These are phyloP conservation scores for Melanotaenia pygmaea DNA, from an alignment of 2,797 vertebrate species.

Conservation along the genomic window DNA sequence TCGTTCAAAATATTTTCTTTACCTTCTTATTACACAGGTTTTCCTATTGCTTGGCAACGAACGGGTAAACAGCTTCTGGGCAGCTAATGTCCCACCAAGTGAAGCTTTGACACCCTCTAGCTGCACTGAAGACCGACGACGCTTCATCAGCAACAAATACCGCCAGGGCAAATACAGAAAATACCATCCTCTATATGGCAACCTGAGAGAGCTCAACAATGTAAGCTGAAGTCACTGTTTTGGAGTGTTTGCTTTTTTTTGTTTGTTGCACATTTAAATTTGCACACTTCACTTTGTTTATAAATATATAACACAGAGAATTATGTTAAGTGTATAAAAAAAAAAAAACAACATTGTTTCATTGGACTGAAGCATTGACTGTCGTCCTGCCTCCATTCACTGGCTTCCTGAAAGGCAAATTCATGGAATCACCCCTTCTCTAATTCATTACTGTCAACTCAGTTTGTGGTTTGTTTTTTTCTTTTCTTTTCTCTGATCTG, in stretches of 20 bases:
- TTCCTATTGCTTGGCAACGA: constrained; percentile 88
- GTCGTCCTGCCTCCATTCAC: neutral
- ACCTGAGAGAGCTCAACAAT: constrained; percentile 92
- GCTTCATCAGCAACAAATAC: constrained; percentile 91
- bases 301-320: neutral
- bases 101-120: constrained; percentile 87
- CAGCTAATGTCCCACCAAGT: constrained; percentile 93
- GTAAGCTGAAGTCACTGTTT: constrained; percentile 72
- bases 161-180: constrained; percentile 94
- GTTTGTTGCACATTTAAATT: neutral
- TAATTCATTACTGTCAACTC: neutral
- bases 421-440: neutral
- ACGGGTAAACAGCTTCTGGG: constrained; percentile 92
- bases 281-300: neutral
- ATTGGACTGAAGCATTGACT: neutral
- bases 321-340: neutral
- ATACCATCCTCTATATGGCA: constrained; percentile 93
- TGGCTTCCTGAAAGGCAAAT: neutral
- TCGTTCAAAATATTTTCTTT: neutral
- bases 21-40: constrained; percentile 78
- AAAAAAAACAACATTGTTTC: neutral
- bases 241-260: constrained; percentile 6
- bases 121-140: constrained; percentile 82
- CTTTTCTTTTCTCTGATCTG: neutral
- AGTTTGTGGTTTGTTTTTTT: neutral